These are phyloP conservation scores for Pithys albifrons DNA, from an alignment of 2,113 vertebrate species.

Conservation along the genomic window DNA sequence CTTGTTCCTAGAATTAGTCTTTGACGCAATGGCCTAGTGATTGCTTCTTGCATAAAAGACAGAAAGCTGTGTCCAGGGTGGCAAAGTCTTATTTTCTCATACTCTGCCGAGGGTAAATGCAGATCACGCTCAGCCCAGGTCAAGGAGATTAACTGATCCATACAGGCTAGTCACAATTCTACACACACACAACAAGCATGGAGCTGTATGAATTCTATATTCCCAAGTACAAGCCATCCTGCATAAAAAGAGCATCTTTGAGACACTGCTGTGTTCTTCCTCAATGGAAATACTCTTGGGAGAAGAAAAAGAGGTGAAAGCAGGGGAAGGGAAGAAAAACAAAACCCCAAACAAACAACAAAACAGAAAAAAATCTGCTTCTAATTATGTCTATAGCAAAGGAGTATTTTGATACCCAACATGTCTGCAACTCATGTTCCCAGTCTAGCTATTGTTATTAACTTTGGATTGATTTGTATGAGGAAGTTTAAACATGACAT, in stretches of 20 bases:
- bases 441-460: neutral
- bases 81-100: neutral
- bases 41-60: neutral
- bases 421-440: neutral
- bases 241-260: neutral
- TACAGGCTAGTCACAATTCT: rapidly evolving
- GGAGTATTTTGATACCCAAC: neutral
- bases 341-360: neutral
- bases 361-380: neutral
- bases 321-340: neutral
- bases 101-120: rapidly evolving
- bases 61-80: neutral
- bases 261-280: neutral
- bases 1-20: neutral
- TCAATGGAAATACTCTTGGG: neutral
- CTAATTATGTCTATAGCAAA: neutral
- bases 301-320: neutral
- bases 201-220: neutral
- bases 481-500: rapidly evolving
- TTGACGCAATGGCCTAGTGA: neutral
- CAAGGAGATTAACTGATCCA: neutral
- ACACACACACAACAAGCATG: neutral
- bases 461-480: neutral
- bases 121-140: neutral
- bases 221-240: neutral